phyloP scores from a whole-genome alignment of 2,888 invertebrate genomes.

The Galeruca laticollis region DNA sequence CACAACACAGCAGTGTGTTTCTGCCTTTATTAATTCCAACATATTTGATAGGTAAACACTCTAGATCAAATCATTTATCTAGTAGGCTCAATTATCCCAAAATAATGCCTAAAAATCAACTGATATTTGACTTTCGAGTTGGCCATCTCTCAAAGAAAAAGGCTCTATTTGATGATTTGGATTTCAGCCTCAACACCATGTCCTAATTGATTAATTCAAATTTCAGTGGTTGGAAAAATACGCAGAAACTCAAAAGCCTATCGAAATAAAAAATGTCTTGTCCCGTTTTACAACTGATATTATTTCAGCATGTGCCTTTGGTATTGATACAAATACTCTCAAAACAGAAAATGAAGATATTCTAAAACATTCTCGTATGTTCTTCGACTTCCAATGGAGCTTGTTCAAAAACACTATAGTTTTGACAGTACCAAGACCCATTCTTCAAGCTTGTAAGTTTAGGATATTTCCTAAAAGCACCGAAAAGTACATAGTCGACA shows the following conservation, averaged over 20 bases:
- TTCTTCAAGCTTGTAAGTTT: conserved; percentile 50
- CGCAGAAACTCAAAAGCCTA: conserved; percentile 24
- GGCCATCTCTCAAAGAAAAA: too few species aligned
- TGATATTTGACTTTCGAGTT: too few species aligned
- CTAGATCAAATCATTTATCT: too few species aligned
- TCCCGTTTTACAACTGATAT: conserved; percentile 70
- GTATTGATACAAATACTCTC: conserved; percentile 71
- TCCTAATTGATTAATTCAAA: not conserved
- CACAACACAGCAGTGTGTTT: too few species aligned
- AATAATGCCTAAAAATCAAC: too few species aligned
- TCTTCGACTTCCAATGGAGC: conserved; percentile 54
- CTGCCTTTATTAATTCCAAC: too few species aligned
- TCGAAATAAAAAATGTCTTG: conserved; percentile 39
- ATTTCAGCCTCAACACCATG: too few species aligned
- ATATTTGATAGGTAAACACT: too few species aligned
- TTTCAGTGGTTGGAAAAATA: conserved; percentile 35
- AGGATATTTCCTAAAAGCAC: conserved; percentile 52
- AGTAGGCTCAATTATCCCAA: too few species aligned
- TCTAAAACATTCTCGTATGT: conserved; percentile 47
- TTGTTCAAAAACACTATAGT: conserved; percentile 48
- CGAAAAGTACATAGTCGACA: conserved; percentile 64
- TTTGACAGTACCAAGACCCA: conserved; percentile 46
- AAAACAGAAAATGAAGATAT: conserved; percentile 68
- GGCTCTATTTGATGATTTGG: too few species aligned
- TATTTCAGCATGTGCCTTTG: conserved; percentile 72